These are phyloP conservation scores for Andrena flavipes DNA, from an alignment of 2,888 invertebrate species.

Conservation along the genomic window DNA sequence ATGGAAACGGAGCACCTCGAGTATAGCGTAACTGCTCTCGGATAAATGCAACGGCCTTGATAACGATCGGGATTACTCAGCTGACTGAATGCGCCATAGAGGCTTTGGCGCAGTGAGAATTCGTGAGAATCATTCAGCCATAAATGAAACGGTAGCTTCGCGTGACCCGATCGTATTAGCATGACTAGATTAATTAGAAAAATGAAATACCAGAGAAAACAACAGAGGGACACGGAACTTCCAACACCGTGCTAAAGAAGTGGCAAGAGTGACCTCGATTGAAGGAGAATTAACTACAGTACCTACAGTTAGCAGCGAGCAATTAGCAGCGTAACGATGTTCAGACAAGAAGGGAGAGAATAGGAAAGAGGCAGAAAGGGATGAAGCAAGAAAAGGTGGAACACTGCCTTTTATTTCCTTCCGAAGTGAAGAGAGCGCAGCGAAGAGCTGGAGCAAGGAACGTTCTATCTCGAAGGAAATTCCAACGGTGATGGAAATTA, in stretches of 20 bases:
- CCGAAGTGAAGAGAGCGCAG: conserved; percentile 19
- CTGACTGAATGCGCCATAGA: conserved; percentile 48
- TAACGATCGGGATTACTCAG: conserved; percentile 75
- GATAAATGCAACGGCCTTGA: conserved; percentile 71
- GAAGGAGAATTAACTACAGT: conserved; percentile 32
- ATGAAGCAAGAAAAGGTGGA: conserved; percentile 21
- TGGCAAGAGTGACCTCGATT: neutral
- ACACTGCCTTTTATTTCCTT: conserved; percentile 40
- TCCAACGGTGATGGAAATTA: conserved; percentile 48
- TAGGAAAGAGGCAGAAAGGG: neutral
- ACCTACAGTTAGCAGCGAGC: conserved; percentile 37
- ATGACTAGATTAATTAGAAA: neutral
- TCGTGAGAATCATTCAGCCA: conserved; percentile 21
- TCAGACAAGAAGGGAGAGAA: neutral
- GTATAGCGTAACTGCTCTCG: conserved; percentile 63
- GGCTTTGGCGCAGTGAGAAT: conserved; percentile 1
- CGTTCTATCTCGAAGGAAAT: conserved; percentile 39
- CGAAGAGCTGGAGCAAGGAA: conserved; percentile 7
- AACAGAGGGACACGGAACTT: neutral
- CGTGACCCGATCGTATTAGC: neutral
- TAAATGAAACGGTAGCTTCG: conserved; percentile 13
- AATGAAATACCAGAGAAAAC: neutral
- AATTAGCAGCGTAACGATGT: conserved; percentile 37
- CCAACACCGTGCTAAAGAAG: neutral
- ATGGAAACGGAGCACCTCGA: conserved; percentile 52